Conservation (phyloP, 2,888 invertebrate genomes). For the Volucella bombylans region DNA sequence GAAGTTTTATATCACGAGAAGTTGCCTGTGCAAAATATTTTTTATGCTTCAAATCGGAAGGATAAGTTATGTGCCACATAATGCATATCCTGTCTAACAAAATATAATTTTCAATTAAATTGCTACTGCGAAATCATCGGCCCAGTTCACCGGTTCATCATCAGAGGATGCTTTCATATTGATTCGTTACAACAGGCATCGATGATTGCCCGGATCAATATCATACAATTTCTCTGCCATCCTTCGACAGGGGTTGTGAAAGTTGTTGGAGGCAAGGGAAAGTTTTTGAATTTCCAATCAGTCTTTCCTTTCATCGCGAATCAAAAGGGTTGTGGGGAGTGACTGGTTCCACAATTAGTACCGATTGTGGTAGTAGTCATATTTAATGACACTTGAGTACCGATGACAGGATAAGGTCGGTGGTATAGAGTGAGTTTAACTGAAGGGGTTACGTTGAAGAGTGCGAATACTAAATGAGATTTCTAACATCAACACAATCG, state of each 20-base stretch:
- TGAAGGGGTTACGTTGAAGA: not conserved
- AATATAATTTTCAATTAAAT: constrained; percentile 49
- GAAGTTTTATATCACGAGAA: no score
- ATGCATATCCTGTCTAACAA: constrained; percentile 20
- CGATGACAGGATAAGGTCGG: constrained; percentile 30
- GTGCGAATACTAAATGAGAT: no score
- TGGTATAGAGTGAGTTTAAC: constrained; percentile 29
- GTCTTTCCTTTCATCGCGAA: constrained; percentile 27
- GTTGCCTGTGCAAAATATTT: not conserved
- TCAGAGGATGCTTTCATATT: constrained; percentile 28
- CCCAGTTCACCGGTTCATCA: not conserved
- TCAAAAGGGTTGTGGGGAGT: constrained; percentile 48
- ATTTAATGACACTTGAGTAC: constrained; percentile 43
- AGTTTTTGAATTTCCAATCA: constrained; percentile 60
- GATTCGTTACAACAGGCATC: constrained; percentile 48
- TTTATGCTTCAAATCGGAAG: not conserved
- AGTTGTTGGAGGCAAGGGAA: not conserved
- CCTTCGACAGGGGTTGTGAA: not conserved
- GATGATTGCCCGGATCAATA: constrained; percentile 65
- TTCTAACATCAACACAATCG: no score
- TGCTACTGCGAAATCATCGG: not conserved
- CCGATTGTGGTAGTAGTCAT: constrained; percentile 59
- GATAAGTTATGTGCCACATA: not conserved
- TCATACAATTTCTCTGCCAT: constrained; percentile 41
- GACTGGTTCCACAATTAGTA: constrained; percentile 51